phyloP scores from a whole-genome alignment of 2,888 invertebrate species.

The Coelopa pilipes region DNA sequence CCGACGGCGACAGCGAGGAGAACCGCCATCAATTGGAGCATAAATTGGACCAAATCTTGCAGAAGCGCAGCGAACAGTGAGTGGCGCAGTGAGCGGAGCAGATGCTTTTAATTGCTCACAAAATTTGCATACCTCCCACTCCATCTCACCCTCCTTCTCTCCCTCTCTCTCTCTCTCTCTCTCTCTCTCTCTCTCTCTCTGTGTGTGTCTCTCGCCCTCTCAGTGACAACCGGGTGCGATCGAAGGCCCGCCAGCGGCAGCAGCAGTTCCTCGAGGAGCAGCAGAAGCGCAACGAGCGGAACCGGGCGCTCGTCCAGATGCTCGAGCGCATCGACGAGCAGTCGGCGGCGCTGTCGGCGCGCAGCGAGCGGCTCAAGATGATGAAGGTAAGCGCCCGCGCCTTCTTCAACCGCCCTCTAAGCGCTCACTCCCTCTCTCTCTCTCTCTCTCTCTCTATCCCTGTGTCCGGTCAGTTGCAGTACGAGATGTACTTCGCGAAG shows the following conservation, averaged over 20 bases:
- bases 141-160: background rate
- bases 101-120: slow-evolving; percentile 5
- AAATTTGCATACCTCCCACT: background rate
- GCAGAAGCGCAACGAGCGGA: slow-evolving; percentile 71
- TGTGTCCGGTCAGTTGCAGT: slow-evolving; percentile 56
- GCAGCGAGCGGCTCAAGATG: slow-evolving; percentile 71
- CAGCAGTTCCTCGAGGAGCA: slow-evolving; percentile 71
- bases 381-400: slow-evolving; percentile 67
- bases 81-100: slow-evolving; percentile 48
- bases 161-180: background rate
- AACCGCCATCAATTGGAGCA: slow-evolving; percentile 70
- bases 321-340: slow-evolving; percentile 72
- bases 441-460: background rate
- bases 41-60: slow-evolving; percentile 69
- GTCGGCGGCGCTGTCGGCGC: slow-evolving; percentile 70
- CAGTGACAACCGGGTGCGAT: slow-evolving; percentile 59
- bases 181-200: no score
- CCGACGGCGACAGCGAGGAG: slow-evolving; percentile 66
- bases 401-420: no score
- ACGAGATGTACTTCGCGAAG: slow-evolving; percentile 66
- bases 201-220: background rate
- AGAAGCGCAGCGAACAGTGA: slow-evolving; percentile 69
- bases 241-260: slow-evolving; percentile 61
- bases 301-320: slow-evolving; percentile 70
- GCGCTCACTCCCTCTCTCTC: background rate